Conservation (phyloP, 2,113 vertebrate species). For the Illadopsis cleaveri region DNA sequence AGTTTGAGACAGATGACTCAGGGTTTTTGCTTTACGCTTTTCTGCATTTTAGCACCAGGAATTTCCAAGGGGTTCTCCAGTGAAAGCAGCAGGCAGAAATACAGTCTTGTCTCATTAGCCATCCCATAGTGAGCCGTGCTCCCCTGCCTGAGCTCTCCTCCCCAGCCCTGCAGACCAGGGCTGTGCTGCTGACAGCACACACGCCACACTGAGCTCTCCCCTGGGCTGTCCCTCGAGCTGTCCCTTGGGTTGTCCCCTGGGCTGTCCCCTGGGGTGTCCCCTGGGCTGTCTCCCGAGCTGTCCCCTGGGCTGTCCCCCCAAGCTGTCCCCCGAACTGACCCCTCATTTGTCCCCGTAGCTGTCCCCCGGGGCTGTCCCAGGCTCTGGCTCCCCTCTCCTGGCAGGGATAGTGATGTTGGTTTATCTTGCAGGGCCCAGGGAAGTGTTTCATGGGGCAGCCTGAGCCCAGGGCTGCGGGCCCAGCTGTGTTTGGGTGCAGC, state of each 20-base stretch:
- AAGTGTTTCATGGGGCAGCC: background rate
- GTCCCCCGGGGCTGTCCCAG: background rate
- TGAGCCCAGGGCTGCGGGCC: background rate
- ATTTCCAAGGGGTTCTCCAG: slow-evolving; percentile 4
- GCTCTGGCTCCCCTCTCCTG: background rate
- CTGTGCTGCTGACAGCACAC: background rate
- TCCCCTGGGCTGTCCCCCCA: too few species aligned
- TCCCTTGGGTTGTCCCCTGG: too few species aligned
- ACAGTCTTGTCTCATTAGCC: background rate
- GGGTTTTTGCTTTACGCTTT: background rate
- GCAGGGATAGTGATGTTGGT: rapidly evolving
- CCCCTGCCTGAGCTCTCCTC: background rate
- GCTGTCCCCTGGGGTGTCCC: too few species aligned
- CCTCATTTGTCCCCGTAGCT: too few species aligned
- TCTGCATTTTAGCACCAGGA: background rate
- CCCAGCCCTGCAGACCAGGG: background rate
- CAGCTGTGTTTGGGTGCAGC: background rate
- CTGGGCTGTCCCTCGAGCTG: background rate
- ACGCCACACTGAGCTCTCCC: too few species aligned
- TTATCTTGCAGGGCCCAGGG: background rate
- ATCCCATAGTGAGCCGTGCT: background rate
- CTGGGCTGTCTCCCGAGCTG: too few species aligned
- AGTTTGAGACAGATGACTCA: slow-evolving; percentile 24
- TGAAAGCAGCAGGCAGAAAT: background rate
- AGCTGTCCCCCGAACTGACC: too few species aligned